Evolutionary conservation across 2,797 vertebrate genomes (phyloP).

Genomic region (Rhynchonycteris naso): DNA sequence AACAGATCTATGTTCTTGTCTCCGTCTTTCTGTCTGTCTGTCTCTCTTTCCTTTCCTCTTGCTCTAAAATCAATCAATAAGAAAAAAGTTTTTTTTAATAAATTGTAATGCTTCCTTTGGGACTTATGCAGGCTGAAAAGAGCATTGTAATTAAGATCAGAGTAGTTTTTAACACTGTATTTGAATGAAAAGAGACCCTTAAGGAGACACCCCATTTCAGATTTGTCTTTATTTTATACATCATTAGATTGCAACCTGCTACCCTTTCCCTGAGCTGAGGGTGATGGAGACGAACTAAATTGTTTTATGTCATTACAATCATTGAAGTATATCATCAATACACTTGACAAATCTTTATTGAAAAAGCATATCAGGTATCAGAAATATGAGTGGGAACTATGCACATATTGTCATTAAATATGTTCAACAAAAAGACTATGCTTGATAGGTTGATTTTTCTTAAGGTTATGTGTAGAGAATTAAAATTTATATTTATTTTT

Average conservation of each 20-base stretch:
- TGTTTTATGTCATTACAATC: not conserved
- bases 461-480: not conserved
- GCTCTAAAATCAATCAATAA: too few relatives aligned
- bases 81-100: too few relatives aligned
- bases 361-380: not conserved
- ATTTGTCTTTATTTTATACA: not conserved
- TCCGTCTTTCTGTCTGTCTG: too few relatives aligned
- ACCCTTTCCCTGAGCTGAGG: not conserved
- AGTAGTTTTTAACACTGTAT: constrained; percentile 31
- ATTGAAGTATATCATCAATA: not conserved
- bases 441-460: not conserved
- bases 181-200: not conserved
- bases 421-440: not conserved
- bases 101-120: not conserved
- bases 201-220: not conserved
- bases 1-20: too few relatives aligned
- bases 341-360: not conserved
- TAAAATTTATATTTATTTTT: not conserved
- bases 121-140: constrained; percentile 36
- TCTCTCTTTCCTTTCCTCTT: too few relatives aligned
- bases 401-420: not conserved
- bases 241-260: not conserved
- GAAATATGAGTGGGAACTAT: not conserved
- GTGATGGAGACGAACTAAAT: not conserved
- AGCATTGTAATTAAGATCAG: constrained; percentile 27